phyloP scores from a whole-genome alignment of 2,113 vertebrate species.

The Brachyistius frenatus region DNA sequence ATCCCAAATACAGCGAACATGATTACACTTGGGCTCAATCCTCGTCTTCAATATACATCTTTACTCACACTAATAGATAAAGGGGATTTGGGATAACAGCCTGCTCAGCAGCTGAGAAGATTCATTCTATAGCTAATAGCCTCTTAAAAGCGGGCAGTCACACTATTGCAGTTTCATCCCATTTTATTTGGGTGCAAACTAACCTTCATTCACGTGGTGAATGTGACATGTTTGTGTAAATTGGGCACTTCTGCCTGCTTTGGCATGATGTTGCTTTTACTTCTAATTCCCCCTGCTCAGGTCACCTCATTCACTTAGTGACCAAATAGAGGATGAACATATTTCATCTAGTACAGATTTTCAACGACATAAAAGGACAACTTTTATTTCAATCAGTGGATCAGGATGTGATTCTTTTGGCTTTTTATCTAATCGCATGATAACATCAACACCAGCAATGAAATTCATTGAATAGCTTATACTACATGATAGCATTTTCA shows the following conservation, averaged over 20 bases:
- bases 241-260: conserved; percentile 15
- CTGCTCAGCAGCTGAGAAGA: not conserved
- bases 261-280: not conserved
- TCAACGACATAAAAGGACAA: too few relatives aligned
- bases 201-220: not conserved
- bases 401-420: too few relatives aligned
- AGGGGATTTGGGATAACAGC: not conserved
- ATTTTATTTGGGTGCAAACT: not conserved
- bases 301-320: conserved; percentile 1
- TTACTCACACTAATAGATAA: conserved; percentile 1
- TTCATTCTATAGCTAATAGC: not conserved
- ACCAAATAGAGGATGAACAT: too few relatives aligned
- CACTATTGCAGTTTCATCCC: conserved; percentile 7
- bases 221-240: conserved; percentile 18
- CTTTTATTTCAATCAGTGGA: too few relatives aligned
- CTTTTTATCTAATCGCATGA: too few relatives aligned
- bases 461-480: too few relatives aligned
- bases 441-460: too few relatives aligned
- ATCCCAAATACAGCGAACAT: conserved; percentile 9
- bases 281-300: conserved; percentile 1
- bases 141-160: not conserved
- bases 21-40: conserved; percentile 1
- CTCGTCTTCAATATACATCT: conserved; percentile 2
- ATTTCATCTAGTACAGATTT: too few relatives aligned
- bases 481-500: too few relatives aligned